Evolutionary conservation across 53 echinoderm and acorn worm species (phyloP).

Genomic region (Arbacia lixula): DNA sequence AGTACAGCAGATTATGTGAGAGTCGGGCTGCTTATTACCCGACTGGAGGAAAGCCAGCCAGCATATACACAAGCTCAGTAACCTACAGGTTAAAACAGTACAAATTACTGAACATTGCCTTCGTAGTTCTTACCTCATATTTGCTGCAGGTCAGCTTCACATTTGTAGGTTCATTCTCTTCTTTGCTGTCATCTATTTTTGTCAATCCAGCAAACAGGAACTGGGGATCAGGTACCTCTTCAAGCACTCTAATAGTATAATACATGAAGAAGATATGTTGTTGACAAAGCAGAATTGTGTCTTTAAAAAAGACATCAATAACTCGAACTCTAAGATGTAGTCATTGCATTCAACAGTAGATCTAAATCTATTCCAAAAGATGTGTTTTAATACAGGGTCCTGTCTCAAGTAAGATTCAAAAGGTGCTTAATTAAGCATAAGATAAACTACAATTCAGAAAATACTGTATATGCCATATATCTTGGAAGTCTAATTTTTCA

Average conservation of each 20-base stretch:
- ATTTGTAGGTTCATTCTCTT: background rate
- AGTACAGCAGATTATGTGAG: too few relatives aligned
- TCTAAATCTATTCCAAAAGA: too few relatives aligned
- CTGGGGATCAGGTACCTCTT: constrained; percentile 11
- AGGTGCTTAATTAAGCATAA: too few relatives aligned
- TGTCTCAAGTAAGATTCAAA: too few relatives aligned
- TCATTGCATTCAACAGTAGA: too few relatives aligned
- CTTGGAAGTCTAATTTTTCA: too few relatives aligned
- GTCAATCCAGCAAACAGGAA: constrained; percentile 9
- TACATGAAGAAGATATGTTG: background rate
- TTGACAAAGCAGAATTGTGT: background rate
- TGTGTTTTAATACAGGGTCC: too few relatives aligned
- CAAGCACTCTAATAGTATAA: background rate
- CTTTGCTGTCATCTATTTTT: background rate
- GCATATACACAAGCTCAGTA: background rate
- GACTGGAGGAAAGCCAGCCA: background rate
- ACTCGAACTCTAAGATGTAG: too few relatives aligned
- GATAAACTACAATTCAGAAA: too few relatives aligned
- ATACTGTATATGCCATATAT: too few relatives aligned
- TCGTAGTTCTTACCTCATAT: constrained; percentile 12
- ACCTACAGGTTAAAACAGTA: background rate
- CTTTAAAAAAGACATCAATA: background rate
- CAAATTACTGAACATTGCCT: background rate
- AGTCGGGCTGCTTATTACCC: too few relatives aligned
- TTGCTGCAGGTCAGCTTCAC: constrained; percentile 25